phyloP scores from a whole-genome alignment of 2,888 invertebrate species.

The Tupiocoris notatus region DNA sequence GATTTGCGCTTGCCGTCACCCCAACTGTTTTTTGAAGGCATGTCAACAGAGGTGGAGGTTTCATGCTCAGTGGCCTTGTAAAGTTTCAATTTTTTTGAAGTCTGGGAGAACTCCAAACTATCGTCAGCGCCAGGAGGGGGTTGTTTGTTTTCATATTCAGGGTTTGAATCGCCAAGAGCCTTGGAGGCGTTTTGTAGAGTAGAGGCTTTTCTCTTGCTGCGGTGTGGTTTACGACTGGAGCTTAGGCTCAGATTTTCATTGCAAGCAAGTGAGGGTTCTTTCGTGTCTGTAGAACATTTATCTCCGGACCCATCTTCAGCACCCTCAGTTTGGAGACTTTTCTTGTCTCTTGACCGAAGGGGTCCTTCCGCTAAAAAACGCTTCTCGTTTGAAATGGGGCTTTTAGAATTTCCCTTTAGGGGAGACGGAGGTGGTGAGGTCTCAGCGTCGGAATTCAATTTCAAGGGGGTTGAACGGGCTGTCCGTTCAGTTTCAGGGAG shows the following conservation, averaged over 20 bases:
- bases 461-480: not conserved
- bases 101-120: too few relatives aligned
- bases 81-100: too few relatives aligned
- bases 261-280: not conserved
- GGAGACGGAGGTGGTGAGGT: not conserved
- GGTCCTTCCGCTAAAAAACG: constrained; percentile 36
- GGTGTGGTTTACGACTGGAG: not conserved
- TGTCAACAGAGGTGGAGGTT: too few relatives aligned
- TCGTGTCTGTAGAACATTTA: not conserved
- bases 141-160: too few relatives aligned
- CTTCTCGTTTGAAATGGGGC: not conserved
- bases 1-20: too few relatives aligned
- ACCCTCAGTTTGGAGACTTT: constrained; percentile 28
- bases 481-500: constrained; percentile 54
- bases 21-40: too few relatives aligned
- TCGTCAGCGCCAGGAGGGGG: too few relatives aligned
- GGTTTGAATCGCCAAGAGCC: too few relatives aligned
- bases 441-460: not conserved
- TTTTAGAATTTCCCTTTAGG: not conserved
- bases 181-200: too few relatives aligned
- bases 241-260: not conserved
- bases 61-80: too few relatives aligned
- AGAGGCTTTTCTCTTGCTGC: not conserved
- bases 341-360: constrained; percentile 33
- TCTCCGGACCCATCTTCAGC: constrained; percentile 34